Evolutionary conservation across 2,797 vertebrate genomes (phyloP).

Genomic region (Silurus lanzhouensis): DNA sequence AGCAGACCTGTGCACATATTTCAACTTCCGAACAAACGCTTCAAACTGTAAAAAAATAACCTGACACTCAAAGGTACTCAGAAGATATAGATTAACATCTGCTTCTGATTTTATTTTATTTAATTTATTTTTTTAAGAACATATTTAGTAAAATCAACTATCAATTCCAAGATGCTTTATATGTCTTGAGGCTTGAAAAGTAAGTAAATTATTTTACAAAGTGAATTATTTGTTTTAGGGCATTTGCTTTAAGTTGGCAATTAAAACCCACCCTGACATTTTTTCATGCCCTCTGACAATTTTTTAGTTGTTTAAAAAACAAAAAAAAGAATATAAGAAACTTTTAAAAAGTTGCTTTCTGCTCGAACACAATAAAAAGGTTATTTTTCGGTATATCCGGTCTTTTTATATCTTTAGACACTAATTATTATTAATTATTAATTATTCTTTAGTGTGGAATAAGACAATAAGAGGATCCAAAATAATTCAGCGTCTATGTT

Average conservation of each 20-base stretch:
- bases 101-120: constrained; percentile 20
- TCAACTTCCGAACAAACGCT: constrained; percentile 60
- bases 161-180: constrained; percentile 17
- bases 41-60: constrained; percentile 60
- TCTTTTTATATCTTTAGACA: background rate
- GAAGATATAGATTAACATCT: constrained; percentile 42
- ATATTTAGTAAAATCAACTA: constrained; percentile 28
- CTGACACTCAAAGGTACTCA: constrained; percentile 51
- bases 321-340: too few relatives aligned
- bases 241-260: background rate
- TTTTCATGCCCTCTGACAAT: too few relatives aligned
- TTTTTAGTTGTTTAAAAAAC: too few relatives aligned
- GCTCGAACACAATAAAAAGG: background rate
- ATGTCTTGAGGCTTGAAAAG: background rate
- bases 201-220: background rate
- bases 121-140: background rate
- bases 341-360: background rate
- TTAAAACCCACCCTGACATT: background rate
- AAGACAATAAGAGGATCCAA: background rate
- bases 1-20: constrained; percentile 59
- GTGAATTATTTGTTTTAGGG: background rate
- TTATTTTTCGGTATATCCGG: background rate
- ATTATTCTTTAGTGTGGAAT: background rate
- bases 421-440: too few relatives aligned
- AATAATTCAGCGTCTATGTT: background rate